These are phyloP conservation scores for Drosophila pseudoobscura DNA, from an alignment of 1,140 invertebrate genomes.

Conservation along the genomic window DNA sequence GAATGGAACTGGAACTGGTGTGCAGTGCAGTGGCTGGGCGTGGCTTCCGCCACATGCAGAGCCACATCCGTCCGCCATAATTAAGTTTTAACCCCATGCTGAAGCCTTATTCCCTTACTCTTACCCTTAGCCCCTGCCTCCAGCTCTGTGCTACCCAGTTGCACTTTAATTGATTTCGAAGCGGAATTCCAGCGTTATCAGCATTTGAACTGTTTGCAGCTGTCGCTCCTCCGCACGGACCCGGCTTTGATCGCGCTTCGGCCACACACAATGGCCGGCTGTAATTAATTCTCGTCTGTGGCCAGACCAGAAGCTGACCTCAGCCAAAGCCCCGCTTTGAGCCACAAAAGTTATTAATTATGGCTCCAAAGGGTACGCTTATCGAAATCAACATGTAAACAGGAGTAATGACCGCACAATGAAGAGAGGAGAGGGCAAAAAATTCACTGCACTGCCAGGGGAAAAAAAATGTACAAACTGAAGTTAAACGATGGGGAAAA, in stretches of 20 bases:
- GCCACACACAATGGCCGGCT: too few relatives aligned
- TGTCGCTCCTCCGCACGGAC: slow-evolving; percentile 1
- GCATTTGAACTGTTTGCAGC: slow-evolving; percentile 61
- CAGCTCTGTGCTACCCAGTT: slow-evolving; percentile 8
- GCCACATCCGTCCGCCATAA: slow-evolving; percentile 76
- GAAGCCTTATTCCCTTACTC: slow-evolving; percentile 3
- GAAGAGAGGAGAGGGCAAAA: background rate
- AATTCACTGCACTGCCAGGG: background rate
- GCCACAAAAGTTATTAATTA: slow-evolving; percentile 41
- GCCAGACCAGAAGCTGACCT: background rate
- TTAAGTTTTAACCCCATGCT: slow-evolving; percentile 63
- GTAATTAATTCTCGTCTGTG: too few relatives aligned
- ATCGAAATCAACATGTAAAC: slow-evolving; percentile 44
- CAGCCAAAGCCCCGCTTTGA: background rate
- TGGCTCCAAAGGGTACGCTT: slow-evolving; percentile 11
- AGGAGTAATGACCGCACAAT: slow-evolving; percentile 25
- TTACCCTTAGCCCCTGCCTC: too few relatives aligned
- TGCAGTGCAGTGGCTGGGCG: slow-evolving; percentile 31
- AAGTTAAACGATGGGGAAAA: too few relatives aligned
- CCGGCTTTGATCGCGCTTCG: too few relatives aligned
- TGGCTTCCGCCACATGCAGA: slow-evolving; percentile 66
- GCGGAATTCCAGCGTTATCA: slow-evolving; percentile 53
- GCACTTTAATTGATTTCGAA: slow-evolving; percentile 74
- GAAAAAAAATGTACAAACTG: too few relatives aligned
- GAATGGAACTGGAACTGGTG: background rate